Percentiles rank a stretch among this genome's conserved stretches.
phyloP scores from a whole-genome alignment of 30 jellyfish, hydroid and myxozoan genomes.

The Catostylus mosaicus region DNA sequence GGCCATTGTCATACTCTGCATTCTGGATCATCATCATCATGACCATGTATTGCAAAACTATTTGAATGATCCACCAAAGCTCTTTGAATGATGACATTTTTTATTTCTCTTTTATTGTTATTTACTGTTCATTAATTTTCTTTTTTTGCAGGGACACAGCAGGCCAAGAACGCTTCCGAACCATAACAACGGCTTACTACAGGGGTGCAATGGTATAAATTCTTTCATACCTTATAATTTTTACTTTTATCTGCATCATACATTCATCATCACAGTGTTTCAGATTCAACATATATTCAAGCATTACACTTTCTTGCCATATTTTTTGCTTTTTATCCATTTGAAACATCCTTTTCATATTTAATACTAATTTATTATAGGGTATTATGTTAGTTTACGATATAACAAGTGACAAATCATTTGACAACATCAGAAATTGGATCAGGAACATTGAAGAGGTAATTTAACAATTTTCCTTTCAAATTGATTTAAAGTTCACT shows the following conservation, averaged over 20 bases:
- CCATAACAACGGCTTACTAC: constrained; percentile 97
- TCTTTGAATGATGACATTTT: no score
- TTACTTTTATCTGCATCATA: not conserved
- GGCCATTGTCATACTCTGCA: no score
- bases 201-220: constrained; percentile 96
- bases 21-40: no score
- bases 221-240: no score
- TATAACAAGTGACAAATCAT: constrained; percentile 93
- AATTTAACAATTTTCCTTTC: no score
- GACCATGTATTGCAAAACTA: no score
- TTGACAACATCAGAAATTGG: constrained; percentile 97
- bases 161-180: constrained; percentile 96
- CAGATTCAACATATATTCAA: not conserved
- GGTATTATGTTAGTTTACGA: constrained; percentile 98
- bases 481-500: no score
- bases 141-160: constrained; percentile 97
- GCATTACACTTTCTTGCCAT: not conserved
- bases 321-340: no score
- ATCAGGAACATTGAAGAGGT: constrained; percentile 97
- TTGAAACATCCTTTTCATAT: not conserved
- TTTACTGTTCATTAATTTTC: no score
- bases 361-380: constrained; percentile 43
- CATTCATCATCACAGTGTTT: not conserved
- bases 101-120: no score
- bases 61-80: no score